Evolutionary conservation across 2,888 invertebrate genomes (phyloP).

Genomic region (Aleiodes leptofemur): DNA sequence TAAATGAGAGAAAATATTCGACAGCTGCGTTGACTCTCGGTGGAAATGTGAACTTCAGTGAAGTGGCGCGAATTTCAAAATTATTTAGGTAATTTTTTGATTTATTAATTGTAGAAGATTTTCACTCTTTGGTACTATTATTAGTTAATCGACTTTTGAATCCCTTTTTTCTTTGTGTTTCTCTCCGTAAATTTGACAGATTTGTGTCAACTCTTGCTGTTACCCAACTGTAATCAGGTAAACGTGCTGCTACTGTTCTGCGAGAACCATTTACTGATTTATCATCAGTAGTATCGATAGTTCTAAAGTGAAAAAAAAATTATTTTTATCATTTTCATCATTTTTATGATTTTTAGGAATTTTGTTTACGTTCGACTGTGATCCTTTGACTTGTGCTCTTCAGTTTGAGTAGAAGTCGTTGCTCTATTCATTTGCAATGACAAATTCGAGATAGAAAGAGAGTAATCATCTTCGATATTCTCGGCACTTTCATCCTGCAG

Average conservation of each 20-base stretch:
- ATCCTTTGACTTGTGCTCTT: conserved; percentile 14
- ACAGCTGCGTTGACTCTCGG: neutral
- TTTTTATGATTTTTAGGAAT: neutral
- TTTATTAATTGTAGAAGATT: neutral
- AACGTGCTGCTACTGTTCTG: conserved; percentile 43
- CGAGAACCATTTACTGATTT: conserved; percentile 3
- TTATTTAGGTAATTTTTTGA: neutral
- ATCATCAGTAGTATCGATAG: conserved; percentile 3
- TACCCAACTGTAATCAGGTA: conserved; percentile 57
- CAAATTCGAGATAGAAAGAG: conserved; percentile 1
- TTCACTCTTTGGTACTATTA: conserved; percentile 15
- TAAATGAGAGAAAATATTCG: neutral
- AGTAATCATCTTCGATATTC: conserved; percentile 36
- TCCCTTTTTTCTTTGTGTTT: conserved; percentile 46
- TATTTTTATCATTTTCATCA: neutral
- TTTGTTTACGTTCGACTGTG: conserved; percentile 37
- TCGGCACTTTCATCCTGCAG: conserved; percentile 11
- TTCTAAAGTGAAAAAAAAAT: conserved; percentile 10
- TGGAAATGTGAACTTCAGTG: neutral
- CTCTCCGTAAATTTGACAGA: conserved; percentile 48
- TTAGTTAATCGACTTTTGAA: neutral
- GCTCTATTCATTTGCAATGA: conserved; percentile 8
- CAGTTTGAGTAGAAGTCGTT: conserved; percentile 17
- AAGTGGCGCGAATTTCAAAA: neutral
- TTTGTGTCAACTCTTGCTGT: conserved; percentile 55